Evolutionary conservation across 2,888 invertebrate species (phyloP), one percentile per base, ranked within the genome.

Genomic region (Mimumesa dahlbomi): DNA sequence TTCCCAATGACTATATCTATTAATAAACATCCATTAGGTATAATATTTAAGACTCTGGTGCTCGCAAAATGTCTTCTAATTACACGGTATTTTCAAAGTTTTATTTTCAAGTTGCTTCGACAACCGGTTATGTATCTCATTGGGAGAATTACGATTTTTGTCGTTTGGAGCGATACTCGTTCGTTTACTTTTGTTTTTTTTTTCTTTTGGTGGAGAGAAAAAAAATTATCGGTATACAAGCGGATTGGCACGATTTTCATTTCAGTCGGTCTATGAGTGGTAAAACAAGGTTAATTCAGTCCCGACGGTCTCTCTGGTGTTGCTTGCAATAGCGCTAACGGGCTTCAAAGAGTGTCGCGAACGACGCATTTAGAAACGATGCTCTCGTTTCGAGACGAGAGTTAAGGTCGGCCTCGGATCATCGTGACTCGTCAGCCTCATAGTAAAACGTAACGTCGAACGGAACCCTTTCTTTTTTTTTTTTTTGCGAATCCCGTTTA

Each of bases 281-380:
- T 63, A 53, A 75, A 72, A 59, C 46, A 71, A 72, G 58, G 58
- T 69, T 75, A 64, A 59, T 64, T 65, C 67, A 64, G 58, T 46
- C 49, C 16, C 31, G 52, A 22, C 34, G 40, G 43, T 45, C 42
- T 42, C 53, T 42, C 53, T 40, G 45, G 38, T 40, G 73, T 62
- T 57, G 57, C 56, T 69, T 64, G 69, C 62, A 73, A 40, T 54
- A 48, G 36, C 34, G 53, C 68, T 59, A 72, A 73, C 63, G 38
- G 65, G 64, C 63, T 52, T 64, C 61, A 72, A 74, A 67, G 61
- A 73, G 63, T 78, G 73, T 75, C 68, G 70, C 65, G 59, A 53
- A 68, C 68, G 74, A 79, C 74, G 72, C 74, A 79, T 79, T 75
- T 79, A 79, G 79, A 79, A 79, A 59, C 73, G 75, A 72, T 71